A percentile compares a stretch with the other conserved stretches of the same genome.
phyloP scores from a whole-genome alignment of 2,797 vertebrate species.

The Dermochelys coriacea region DNA sequence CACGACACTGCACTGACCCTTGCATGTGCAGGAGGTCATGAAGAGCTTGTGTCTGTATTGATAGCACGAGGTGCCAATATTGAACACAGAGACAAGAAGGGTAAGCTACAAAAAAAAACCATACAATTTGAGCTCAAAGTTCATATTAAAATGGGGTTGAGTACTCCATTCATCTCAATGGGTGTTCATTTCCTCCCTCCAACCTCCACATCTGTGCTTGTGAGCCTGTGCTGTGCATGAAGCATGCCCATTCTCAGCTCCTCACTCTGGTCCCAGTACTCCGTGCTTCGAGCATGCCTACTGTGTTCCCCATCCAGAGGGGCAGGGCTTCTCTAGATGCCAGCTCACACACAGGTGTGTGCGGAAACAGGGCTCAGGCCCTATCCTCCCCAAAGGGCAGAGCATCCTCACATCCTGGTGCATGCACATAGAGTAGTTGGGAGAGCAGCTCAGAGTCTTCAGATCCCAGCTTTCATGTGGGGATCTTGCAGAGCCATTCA shows the following conservation, averaged over 20 bases:
- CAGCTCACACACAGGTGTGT: background rate
- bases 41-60: slow-evolving; percentile 97
- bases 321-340: background rate
- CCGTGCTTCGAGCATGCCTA: background rate
- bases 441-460: background rate
- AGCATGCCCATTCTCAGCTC: background rate
- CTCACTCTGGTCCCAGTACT: background rate
- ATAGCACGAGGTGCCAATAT: slow-evolving; percentile 97
- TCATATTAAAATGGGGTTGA: background rate
- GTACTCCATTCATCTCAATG: background rate
- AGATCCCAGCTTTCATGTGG: background rate
- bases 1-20: slow-evolving; percentile 99
- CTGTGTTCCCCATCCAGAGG: background rate
- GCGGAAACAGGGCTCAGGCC: background rate
- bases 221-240: background rate
- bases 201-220: background rate
- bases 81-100: slow-evolving; percentile 98
- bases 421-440: background rate
- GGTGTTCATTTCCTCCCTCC: background rate
- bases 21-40: slow-evolving; percentile 96
- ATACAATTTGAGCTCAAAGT: accelerated
- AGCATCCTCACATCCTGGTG: background rate
- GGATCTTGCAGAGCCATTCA: background rate
- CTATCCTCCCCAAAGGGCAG: background rate
- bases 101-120: slow-evolving; percentile 74